Evolutionary conservation across 2,113 vertebrate genomes (phyloP), one percentile per base, ranked within the genome.

Genomic region (Vicugna pacos): DNA sequence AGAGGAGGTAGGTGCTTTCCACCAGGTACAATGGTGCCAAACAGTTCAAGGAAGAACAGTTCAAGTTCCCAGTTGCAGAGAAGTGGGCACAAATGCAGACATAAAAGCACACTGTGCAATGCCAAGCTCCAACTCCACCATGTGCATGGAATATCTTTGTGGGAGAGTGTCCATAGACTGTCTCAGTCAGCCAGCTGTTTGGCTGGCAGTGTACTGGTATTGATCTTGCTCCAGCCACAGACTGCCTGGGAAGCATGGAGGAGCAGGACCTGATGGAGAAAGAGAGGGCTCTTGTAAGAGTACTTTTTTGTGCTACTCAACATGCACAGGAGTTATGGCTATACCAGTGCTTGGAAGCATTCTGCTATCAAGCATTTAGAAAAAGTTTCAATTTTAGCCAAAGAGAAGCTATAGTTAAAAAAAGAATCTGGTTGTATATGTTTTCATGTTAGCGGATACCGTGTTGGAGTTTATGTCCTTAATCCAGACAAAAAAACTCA

Each of bases 141-240:
- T 0, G 0, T 24, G 26, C 89, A 35, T 26, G 89, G 64, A 89
- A 67, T 70, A n/a, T 72, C 89, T 84, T 30, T 60, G 54, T 54
- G 73, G 86, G 52, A 10, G n/a, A 85, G 52, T 86, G 77, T 93
- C 60, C 52, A 60, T 69, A 93, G 79, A 91, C 81, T 30, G 64
- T 73, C 87, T 86, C 69, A 38, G 28, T 42, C 77, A 81, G 81
- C 46, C 82, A 58, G 54, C 42, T 2, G 73, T 91, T 80, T 85
- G 77, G 56, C 35, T 35, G 35, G 35, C 35, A 73, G n/a, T 19
- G 17, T 5, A 32, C 58, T 85, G 56, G 52, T 35, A 46, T 8
- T 80, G 90, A 20, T 76, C 26, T 72, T 70, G 50, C 28, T 83
- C 54, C 93, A 91, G 64, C 46, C 54, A 19, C 2, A 1, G 65